Evolutionary conservation across 2,113 vertebrate species (phyloP).

Genomic region (Phalacrocorax aristotelis): DNA sequence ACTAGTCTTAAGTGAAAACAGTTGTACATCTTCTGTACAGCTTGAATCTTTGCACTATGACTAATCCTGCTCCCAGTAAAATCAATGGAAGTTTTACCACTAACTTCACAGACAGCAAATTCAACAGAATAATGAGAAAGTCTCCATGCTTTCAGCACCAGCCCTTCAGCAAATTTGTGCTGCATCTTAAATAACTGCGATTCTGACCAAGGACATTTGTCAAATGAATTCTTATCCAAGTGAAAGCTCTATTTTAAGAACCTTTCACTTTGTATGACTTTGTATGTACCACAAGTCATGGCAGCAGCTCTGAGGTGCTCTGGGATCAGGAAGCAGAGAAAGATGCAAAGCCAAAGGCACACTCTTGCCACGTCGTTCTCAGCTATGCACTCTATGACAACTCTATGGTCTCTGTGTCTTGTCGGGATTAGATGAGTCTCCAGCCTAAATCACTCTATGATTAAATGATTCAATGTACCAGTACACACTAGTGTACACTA

Average conservation of each 20-base stretch:
- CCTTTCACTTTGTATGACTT: background rate
- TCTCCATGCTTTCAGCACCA: background rate
- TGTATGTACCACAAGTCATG: background rate
- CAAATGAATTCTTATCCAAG: background rate
- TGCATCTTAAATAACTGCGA: background rate
- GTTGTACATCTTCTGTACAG: background rate
- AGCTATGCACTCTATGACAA: background rate
- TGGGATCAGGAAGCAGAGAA: background rate
- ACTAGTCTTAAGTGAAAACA: background rate
- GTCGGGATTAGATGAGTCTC: background rate
- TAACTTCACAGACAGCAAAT: background rate
- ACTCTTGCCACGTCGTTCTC: background rate
- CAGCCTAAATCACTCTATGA: background rate
- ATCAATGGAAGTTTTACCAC: background rate
- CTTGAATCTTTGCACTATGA: background rate
- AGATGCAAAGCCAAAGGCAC: background rate
- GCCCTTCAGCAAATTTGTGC: background rate
- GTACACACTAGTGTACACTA: background rate
- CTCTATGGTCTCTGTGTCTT: background rate
- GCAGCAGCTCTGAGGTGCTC: background rate
- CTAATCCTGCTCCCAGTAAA: background rate
- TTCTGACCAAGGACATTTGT: background rate
- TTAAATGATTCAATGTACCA: background rate
- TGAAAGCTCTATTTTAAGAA: background rate
- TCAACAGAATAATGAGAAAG: background rate